Conservation (phyloP, 1,140 invertebrate genomes). For the Hypothenemus hampei region DNA sequence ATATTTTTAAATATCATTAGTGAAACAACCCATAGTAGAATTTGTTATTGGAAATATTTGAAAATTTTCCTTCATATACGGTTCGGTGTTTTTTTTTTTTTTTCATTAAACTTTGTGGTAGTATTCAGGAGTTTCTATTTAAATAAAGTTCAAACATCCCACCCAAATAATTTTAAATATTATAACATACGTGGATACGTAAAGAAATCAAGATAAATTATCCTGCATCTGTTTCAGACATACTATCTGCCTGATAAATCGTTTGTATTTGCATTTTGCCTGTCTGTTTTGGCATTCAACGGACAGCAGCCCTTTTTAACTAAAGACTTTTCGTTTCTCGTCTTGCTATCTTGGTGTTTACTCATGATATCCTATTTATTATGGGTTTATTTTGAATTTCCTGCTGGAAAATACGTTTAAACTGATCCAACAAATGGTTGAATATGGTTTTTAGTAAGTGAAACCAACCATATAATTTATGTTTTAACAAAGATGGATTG, state of each 20-base stretch:
- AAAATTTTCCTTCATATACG: too few species aligned
- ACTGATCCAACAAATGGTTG: background rate
- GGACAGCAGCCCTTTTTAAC: constrained; percentile 11
- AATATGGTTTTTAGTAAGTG: too few species aligned
- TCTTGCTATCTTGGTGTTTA: constrained; percentile 13
- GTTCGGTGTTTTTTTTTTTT: too few species aligned
- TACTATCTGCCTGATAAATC: constrained; percentile 21
- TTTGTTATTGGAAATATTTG: too few species aligned
- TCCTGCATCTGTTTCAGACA: constrained; percentile 20
- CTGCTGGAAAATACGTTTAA: background rate
- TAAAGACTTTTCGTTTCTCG: constrained; percentile 1
- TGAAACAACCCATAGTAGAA: too few species aligned
- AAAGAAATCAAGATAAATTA: constrained; percentile 26
- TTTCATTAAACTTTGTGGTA: too few species aligned
- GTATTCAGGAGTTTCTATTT: too few species aligned
- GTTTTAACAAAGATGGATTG: background rate
- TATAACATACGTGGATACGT: background rate
- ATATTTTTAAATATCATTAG: too few species aligned
- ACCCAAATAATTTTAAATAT: too few species aligned
- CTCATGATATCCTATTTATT: constrained; percentile 3
- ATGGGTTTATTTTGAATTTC: background rate
- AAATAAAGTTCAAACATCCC: too few species aligned
- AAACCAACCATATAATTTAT: too few species aligned
- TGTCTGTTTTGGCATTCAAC: constrained; percentile 9
- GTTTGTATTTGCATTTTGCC: constrained; percentile 21